Conservation (phyloP, 2,888 invertebrate genomes). For the Caradrina kadenii region DNA sequence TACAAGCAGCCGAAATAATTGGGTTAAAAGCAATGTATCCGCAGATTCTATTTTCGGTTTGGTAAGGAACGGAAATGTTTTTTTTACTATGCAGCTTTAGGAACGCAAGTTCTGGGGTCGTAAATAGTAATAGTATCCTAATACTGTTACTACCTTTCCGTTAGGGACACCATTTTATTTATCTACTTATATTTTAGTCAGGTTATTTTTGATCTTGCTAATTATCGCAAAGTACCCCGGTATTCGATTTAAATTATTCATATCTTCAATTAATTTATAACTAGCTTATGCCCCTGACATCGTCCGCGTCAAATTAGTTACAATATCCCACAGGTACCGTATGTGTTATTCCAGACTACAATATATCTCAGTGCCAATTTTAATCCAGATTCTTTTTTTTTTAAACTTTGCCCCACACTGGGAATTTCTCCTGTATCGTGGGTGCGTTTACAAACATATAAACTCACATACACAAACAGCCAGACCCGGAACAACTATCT, state of each 20-base stretch:
- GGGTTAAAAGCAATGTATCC: constrained; percentile 9
- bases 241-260: not conserved
- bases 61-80: constrained; percentile 2
- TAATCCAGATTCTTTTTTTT: no score
- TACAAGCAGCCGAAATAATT: constrained; percentile 18
- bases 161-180: constrained; percentile 7
- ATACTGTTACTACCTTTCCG: constrained; percentile 14
- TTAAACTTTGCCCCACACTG: no score
- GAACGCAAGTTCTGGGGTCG: constrained; percentile 9
- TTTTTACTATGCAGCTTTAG: constrained; percentile 5
- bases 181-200: not conserved
- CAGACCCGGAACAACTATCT: no score
- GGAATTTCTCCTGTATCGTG: no score
- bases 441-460: no score
- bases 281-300: no score
- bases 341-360: no score
- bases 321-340: no score
- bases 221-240: not conserved
- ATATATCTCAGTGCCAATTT: no score
- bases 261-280: not conserved
- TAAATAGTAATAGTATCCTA: constrained; percentile 32
- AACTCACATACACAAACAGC: no score
- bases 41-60: constrained; percentile 2
- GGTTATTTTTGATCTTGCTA: not conserved
- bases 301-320: no score